Percentiles rank a stretch among this genome's conserved stretches.
Conservation (phyloP, 2,797 vertebrate genomes). For the Lacerta bilineata region DNA sequence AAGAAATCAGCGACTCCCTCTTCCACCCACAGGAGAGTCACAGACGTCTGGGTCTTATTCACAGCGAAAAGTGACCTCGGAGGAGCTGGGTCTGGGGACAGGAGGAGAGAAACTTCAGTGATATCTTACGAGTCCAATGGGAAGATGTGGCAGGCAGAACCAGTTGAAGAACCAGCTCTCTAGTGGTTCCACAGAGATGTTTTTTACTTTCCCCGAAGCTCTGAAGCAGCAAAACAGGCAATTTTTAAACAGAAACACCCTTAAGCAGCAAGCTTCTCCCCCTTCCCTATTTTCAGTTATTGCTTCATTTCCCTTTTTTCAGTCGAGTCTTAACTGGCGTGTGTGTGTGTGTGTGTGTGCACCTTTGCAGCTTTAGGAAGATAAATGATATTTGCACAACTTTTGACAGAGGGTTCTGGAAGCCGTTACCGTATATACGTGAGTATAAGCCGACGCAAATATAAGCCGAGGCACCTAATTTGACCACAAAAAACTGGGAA, state of each 20-base stretch:
- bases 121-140: constrained; percentile 32
- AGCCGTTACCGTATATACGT: no score
- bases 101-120: constrained; percentile 55
- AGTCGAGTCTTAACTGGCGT: constrained; percentile 39
- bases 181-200: constrained; percentile 29
- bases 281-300: constrained; percentile 63
- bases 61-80: constrained; percentile 91
- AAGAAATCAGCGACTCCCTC: constrained; percentile 95
- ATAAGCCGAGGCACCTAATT: no score
- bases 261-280: constrained; percentile 28
- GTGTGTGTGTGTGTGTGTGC: no score
- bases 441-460: no score
- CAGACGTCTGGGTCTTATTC: constrained; percentile 91
- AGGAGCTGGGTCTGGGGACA: constrained; percentile 89
- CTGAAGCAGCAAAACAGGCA: constrained; percentile 40
- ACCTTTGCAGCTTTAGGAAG: constrained; percentile 64
- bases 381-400: constrained; percentile 41
- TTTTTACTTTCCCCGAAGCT: constrained; percentile 4
- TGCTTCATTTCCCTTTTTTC: constrained; percentile 75
- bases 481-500: no score
- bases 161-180: constrained; percentile 14
- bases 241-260: constrained; percentile 55
- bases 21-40: constrained; percentile 95
- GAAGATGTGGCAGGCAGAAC: not conserved
- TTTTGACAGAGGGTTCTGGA: not conserved